phyloP scores from a whole-genome alignment of 2,888 invertebrate species.

The Leptopilina drosophilae region DNA sequence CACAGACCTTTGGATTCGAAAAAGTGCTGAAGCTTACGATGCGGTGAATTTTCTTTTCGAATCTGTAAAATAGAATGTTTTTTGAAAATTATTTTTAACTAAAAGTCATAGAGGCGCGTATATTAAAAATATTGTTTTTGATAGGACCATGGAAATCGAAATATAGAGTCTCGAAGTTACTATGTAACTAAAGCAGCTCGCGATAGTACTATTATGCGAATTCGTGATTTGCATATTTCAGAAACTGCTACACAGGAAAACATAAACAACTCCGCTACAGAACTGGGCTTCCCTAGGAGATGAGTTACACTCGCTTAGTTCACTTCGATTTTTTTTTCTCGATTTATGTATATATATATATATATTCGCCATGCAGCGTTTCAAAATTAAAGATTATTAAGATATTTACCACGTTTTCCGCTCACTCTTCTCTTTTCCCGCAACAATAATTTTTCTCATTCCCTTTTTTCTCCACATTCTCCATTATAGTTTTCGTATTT shows the following conservation, averaged over 20 bases:
- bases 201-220: slow-evolving; percentile 75
- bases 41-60: too few relatives aligned
- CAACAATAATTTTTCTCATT: too few relatives aligned
- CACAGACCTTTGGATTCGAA: too few relatives aligned
- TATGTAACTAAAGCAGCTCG: slow-evolving; percentile 46
- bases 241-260: slow-evolving; percentile 76
- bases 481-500: too few relatives aligned
- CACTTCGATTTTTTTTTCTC: slow-evolving; percentile 55
- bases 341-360: slow-evolving; percentile 24
- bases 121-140: too few relatives aligned
- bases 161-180: slow-evolving; percentile 20
- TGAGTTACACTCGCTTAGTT: slow-evolving; percentile 73
- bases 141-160: slow-evolving; percentile 24
- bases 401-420: slow-evolving; percentile 9
- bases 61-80: too few relatives aligned
- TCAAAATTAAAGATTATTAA: slow-evolving; percentile 37
- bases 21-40: too few relatives aligned
- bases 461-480: too few relatives aligned
- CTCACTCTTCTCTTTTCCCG: neutral
- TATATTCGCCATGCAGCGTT: slow-evolving; percentile 34
- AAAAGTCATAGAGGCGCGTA: too few relatives aligned
- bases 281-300: slow-evolving; percentile 72
- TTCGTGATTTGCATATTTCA: slow-evolving; percentile 76
- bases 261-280: slow-evolving; percentile 74
- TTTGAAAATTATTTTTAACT: too few relatives aligned